A percentile compares a stretch with the other conserved stretches of the same genome.
Conservation (phyloP, 2,113 vertebrate genomes). For the Laticauda laticaudata region DNA sequence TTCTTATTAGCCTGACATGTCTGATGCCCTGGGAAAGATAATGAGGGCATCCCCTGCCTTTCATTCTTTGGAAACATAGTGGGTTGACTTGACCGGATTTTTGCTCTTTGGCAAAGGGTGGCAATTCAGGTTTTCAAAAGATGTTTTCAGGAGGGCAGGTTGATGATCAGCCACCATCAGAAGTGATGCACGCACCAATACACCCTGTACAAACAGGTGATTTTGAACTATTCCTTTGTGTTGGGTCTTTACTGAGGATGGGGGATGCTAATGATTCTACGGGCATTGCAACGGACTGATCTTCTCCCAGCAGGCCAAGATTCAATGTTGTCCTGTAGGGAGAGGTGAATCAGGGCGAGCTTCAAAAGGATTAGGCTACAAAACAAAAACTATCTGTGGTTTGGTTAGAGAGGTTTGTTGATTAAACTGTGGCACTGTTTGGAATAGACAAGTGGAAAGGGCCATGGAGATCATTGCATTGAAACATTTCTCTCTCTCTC, state of each 20-base stretch:
- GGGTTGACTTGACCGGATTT: too few species aligned
- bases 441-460: not conserved
- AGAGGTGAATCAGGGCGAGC: not conserved
- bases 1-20: not conserved
- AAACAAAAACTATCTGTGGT: not conserved
- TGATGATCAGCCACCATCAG: not conserved
- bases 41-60: not conserved
- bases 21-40: not conserved
- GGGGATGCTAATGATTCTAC: not conserved
- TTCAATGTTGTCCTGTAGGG: not conserved
- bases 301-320: not conserved
- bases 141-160: too few species aligned
- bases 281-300: not conserved
- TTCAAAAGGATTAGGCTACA: not conserved
- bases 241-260: not conserved
- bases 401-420: not conserved
- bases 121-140: too few species aligned
- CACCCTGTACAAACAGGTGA: not conserved
- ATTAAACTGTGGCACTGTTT: not conserved
- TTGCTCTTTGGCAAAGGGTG: not conserved
- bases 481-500: not conserved
- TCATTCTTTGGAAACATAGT: not conserved
- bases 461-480: not conserved
- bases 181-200: not conserved
- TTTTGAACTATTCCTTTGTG: not conserved